Evolutionary conservation across 2,888 invertebrate genomes (phyloP), one percentile per base, ranked within the genome.

Genomic region (Andrena hattorfiana): DNA sequence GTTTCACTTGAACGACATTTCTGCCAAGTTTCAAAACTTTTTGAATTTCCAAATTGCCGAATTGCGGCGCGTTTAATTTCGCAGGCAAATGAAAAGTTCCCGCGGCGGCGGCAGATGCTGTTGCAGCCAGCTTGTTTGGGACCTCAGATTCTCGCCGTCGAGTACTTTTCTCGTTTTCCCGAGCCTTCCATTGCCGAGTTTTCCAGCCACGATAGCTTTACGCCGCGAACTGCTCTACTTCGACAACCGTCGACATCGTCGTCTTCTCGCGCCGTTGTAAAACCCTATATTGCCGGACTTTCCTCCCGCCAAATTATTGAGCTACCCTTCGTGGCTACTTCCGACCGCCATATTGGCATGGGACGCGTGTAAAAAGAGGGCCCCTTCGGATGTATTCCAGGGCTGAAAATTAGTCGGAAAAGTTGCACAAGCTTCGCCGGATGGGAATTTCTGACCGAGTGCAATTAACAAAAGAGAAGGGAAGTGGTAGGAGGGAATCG

Each of bases 61-160:
- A 42, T 16, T 60, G 70, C 49, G 73, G 35, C 73, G 66, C 78
- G 77, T 87, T 88, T 88, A 87, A 88, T 88, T 86, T 85, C 78
- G 64, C 83, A 71, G 86, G 66, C 71, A 78, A 85, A 87, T 85
- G 85, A 87, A 87, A 87, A 87, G 86, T 87, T 86, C 75, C 5
- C 49, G 54, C 56, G 56, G 69, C 75, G 51, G 48, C 54, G 42
- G 75, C 74, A 77, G 76, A 82, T 80, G 86, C 62, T 73, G 68
- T 42, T 23, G 63, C 51, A 54, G 56, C 76, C 64, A 51, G 74
- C 76, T 70, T 72, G 77, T 42, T 23, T 16, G 49, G 56, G 49
- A 63, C 70, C n/a, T 49, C 66, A 49, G 69, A 77, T 54, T 74
- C 42, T 69, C 51, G 49, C 54, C 73, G 64, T 49, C 54, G 49